Percentiles rank a stretch among this genome's conserved stretches.
These are phyloP conservation scores for Tyria jacobaeae DNA, from an alignment of 2,888 invertebrate species.

Conservation along the genomic window DNA sequence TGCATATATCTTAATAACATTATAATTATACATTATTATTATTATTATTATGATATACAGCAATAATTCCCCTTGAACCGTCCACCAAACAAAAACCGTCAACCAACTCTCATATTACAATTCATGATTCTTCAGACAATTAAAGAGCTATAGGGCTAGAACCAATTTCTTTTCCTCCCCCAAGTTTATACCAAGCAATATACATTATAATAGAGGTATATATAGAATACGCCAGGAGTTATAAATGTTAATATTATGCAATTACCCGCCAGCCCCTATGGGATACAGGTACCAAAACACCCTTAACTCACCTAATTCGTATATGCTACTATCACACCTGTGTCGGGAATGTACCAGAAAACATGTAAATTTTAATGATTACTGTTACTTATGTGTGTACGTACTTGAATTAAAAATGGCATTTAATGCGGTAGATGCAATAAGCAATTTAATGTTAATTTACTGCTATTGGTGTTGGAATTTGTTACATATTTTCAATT, in stretches of 20 bases:
- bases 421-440: too few relatives aligned
- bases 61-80: too few relatives aligned
- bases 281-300: slow-evolving; percentile 44
- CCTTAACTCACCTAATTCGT: slow-evolving; percentile 46
- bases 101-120: too few relatives aligned
- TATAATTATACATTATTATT: too few relatives aligned
- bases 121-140: neutral
- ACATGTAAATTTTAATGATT: slow-evolving; percentile 49
- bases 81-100: neutral
- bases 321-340: slow-evolving; percentile 49
- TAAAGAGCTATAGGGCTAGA: neutral
- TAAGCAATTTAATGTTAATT: neutral
- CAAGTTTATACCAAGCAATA: slow-evolving; percentile 39
- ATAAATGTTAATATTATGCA: slow-evolving; percentile 62
- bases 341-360: slow-evolving; percentile 37
- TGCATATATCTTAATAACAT: too few relatives aligned
- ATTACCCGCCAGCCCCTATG: slow-evolving; percentile 51
- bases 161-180: slow-evolving; percentile 35
- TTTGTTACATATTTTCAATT: too few relatives aligned
- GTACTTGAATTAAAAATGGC: neutral
- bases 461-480: too few relatives aligned
- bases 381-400: slow-evolving; percentile 4
- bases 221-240: slow-evolving; percentile 50
- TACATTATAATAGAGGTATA: slow-evolving; percentile 41
- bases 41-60: too few relatives aligned